Evolutionary conservation across 2,113 vertebrate genomes (phyloP).

Genomic region (Rutilus rutilus): DNA sequence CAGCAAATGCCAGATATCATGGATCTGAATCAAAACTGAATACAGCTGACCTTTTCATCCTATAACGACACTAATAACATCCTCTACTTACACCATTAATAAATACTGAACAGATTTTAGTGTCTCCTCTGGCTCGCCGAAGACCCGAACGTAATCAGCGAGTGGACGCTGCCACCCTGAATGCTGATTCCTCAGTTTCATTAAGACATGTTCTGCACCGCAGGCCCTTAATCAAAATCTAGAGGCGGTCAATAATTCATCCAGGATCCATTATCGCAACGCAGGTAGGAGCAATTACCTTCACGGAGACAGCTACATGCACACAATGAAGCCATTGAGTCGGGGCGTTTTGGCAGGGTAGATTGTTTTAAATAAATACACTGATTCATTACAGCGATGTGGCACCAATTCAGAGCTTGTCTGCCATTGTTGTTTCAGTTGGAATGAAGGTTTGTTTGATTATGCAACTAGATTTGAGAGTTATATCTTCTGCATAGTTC

Average conservation of each 20-base stretch:
- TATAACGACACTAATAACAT: conserved; percentile 53
- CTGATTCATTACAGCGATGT: conserved; percentile 67
- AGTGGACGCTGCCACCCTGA: conserved; percentile 60
- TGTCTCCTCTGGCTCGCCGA: conserved; percentile 50
- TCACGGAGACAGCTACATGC: conserved; percentile 64
- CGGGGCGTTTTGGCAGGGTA: conserved; percentile 60
- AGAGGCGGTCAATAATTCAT: conserved; percentile 85
- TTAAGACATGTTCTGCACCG: conserved; percentile 79
- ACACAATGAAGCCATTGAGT: conserved; percentile 62
- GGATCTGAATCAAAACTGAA: conserved; percentile 62
- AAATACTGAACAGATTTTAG: conserved; percentile 62
- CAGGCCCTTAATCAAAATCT: conserved; percentile 85
- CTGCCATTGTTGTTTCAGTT: not conserved
- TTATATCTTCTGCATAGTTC: too few species aligned
- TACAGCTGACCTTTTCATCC: conserved; percentile 62
- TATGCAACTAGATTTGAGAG: not conserved
- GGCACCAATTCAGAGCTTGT: not conserved
- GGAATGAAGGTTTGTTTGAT: not conserved
- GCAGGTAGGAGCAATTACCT: conserved; percentile 82
- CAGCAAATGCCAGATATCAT: conserved; percentile 53
- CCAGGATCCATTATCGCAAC: conserved; percentile 80
- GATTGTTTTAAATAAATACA: conserved; percentile 73
- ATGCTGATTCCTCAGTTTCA: conserved; percentile 79
- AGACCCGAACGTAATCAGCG: conserved; percentile 69
- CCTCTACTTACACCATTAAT: conserved; percentile 57